phyloP scores from a whole-genome alignment of 92 coral and sea anemone genomes.

The Umimayanthus chanpuru region DNA sequence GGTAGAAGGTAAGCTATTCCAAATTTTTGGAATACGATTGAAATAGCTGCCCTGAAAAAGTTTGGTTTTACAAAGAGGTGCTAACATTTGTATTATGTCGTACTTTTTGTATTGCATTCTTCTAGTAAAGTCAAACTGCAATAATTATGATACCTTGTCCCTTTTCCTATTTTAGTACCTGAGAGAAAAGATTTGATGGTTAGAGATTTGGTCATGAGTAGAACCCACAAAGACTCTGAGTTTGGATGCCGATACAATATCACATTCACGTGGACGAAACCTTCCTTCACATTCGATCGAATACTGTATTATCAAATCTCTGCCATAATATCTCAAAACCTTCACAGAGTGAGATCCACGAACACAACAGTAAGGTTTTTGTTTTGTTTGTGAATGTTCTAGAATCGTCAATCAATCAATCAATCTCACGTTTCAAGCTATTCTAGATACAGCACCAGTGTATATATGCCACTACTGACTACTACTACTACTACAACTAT shows the following conservation, averaged over 20 bases:
- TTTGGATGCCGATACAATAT: conserved; percentile 1
- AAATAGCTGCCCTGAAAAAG: too few relatives aligned
- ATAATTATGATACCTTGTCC: too few relatives aligned
- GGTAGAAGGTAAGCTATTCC: too few relatives aligned
- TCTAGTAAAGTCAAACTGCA: background rate
- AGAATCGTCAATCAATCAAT: too few relatives aligned
- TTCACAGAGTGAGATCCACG: background rate
- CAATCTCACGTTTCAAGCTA: too few relatives aligned
- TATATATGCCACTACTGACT: too few relatives aligned
- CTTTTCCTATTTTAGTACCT: background rate
- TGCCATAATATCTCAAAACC: background rate
- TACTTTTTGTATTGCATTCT: background rate
- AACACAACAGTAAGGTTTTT: background rate
- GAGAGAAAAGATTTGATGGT: background rate
- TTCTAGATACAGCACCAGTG: too few relatives aligned
- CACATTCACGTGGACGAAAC: conserved; percentile 13
- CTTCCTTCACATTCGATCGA: background rate
- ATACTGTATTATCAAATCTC: background rate
- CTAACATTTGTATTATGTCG: background rate
- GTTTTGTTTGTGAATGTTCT: too few relatives aligned
- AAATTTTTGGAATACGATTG: too few relatives aligned
- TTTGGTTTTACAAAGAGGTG: too few relatives aligned
- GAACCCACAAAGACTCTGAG: background rate
- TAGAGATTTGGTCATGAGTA: background rate
- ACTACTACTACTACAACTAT: too few relatives aligned